phyloP scores from a whole-genome alignment of 2,888 invertebrate species.

The Fragum fragum region DNA sequence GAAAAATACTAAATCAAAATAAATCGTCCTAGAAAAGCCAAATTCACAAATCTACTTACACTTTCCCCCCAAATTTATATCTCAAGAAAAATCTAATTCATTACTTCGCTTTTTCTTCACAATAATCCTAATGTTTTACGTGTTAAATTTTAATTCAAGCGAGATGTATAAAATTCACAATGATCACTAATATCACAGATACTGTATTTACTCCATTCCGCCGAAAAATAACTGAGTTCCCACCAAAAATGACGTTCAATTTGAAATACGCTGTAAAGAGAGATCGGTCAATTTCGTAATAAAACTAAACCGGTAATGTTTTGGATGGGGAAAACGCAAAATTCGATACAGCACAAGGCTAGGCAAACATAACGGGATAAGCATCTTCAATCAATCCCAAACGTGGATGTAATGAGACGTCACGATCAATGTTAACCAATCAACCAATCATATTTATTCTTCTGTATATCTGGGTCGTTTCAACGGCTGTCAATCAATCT shows the following conservation, averaged over 20 bases:
- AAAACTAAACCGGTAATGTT: conserved; percentile 8
- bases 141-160: no score
- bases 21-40: no score
- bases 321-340: conserved; percentile 12
- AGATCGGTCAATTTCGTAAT: not conserved
- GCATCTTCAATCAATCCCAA: conserved; percentile 29
- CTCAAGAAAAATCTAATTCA: no score
- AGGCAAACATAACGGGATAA: conserved; percentile 11
- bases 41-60: no score
- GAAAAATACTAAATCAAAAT: no score
- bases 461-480: conserved; percentile 13
- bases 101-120: no score
- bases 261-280: not conserved
- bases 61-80: no score
- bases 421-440: conserved; percentile 14
- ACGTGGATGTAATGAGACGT: conserved; percentile 17
- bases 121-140: no score
- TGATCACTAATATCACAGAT: not conserved
- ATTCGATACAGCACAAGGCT: conserved; percentile 7
- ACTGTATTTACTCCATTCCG: not conserved
- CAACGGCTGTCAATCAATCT: conserved; percentile 27
- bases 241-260: not conserved
- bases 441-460: conserved; percentile 24
- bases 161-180: no score
- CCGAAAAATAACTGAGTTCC: not conserved